Conservation (phyloP, 1,140 invertebrate species). For the Nasonia vitripennis region DNA sequence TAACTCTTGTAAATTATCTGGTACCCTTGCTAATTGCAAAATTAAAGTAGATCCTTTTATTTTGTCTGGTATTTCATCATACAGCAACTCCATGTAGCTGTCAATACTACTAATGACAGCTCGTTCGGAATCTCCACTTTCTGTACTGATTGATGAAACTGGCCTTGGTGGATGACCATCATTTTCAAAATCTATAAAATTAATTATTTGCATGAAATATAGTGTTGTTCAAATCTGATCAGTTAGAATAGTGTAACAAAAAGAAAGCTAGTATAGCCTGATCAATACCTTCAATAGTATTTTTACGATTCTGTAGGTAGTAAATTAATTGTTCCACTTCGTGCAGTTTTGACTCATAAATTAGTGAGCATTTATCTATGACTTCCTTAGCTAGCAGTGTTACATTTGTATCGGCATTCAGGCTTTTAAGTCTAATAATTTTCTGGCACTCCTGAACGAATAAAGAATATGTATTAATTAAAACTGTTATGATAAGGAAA, state of each 20-base stretch:
- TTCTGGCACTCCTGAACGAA: conserved; percentile 83
- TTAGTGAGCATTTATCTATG: conserved; percentile 91
- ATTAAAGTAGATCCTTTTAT: conserved; percentile 94
- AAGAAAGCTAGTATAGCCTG: neutral
- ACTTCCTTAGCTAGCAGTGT: conserved; percentile 88
- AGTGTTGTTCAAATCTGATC: neutral
- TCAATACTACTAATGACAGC: conserved; percentile 90
- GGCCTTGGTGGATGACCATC: conserved; percentile 64
- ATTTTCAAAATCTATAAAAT: conserved; percentile 61
- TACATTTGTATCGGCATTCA: conserved; percentile 89
- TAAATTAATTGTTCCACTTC: conserved; percentile 95
- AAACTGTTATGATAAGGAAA: conserved; percentile 6
- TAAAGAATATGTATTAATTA: conserved; percentile 15
- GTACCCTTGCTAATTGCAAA: conserved; percentile 91
- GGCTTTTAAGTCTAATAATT: conserved; percentile 89
- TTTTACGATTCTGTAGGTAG: conserved; percentile 91
- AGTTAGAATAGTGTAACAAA: too few species aligned
- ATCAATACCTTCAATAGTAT: conserved; percentile 68
- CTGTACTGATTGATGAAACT: conserved; percentile 66
- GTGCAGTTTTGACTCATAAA: conserved; percentile 87
- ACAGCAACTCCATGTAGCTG: conserved; percentile 96
- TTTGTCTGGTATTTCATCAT: conserved; percentile 96
- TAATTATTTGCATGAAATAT: neutral
- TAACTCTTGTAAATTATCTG: conserved; percentile 95
- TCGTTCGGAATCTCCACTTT: conserved; percentile 69